Conservation (phyloP, 2,797 vertebrate genomes). For the Amphiprion clarkii region DNA sequence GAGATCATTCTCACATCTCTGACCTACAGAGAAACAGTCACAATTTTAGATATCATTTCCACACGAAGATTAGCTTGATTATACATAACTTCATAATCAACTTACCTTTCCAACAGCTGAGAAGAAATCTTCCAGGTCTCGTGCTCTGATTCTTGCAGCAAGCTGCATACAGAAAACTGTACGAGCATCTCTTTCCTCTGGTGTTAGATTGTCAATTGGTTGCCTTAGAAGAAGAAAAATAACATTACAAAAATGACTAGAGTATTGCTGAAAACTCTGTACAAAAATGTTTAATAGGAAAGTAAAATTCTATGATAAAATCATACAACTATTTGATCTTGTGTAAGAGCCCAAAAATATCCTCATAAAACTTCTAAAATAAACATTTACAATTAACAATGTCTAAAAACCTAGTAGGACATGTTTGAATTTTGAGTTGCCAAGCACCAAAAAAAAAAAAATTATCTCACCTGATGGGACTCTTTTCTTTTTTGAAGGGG, state of each 20-base stretch:
- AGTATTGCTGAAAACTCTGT: too few species aligned
- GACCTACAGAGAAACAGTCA: conserved; percentile 83
- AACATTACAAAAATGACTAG: not conserved
- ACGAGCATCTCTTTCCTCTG: conserved; percentile 97
- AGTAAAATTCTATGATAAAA: too few species aligned
- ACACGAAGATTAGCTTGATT: not conserved
- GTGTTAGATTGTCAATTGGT: conserved; percentile 97
- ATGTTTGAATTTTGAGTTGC: not conserved
- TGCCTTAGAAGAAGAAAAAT: conserved; percentile 80
- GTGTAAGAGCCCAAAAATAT: too few species aligned
- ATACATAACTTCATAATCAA: not conserved
- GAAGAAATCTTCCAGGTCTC: conserved; percentile 98
- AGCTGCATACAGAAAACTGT: conserved; percentile 99
- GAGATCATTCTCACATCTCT: conserved; percentile 99
- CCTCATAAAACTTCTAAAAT: too few species aligned
- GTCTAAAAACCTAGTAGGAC: too few species aligned
- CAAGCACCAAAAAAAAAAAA: too few species aligned
- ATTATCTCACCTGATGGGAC: conserved; percentile 91
- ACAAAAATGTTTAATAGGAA: too few species aligned
- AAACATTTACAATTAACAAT: too few species aligned
- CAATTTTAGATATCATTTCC: not conserved
- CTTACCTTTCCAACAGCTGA: conserved; percentile 97
- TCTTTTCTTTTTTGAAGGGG: conserved; percentile 97
- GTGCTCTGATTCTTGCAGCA: conserved; percentile 96
- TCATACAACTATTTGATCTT: too few species aligned